Evolutionary conservation across 30 jellyfish, hydroid and myxozoan species (phyloP).

Genomic region (Pseudorhiza aurosa): DNA sequence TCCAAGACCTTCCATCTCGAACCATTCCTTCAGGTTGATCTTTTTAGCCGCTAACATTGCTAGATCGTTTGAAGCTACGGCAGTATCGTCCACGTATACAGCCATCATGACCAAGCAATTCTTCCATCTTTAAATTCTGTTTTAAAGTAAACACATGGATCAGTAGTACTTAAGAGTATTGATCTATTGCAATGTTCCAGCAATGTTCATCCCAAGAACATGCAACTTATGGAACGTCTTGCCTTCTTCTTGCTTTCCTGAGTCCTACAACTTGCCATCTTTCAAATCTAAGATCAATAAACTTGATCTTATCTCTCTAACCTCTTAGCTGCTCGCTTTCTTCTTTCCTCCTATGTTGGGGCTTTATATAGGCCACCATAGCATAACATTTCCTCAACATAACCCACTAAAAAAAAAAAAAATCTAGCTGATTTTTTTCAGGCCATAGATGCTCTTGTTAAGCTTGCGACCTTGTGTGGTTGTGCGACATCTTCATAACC

Average conservation of each 20-base stretch:
- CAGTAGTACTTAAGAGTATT: conserved; percentile 37
- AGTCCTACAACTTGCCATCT: too few relatives aligned
- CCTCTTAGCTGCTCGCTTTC: too few relatives aligned
- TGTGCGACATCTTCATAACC: conserved; percentile 45
- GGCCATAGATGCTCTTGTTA: conserved; percentile 67
- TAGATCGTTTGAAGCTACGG: conserved; percentile 28
- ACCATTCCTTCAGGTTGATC: not conserved
- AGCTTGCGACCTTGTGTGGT: conserved; percentile 58
- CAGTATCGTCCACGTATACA: conserved; percentile 39
- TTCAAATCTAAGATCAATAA: too few relatives aligned
- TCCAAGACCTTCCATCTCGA: conserved; percentile 61
- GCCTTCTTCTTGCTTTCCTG: too few relatives aligned
- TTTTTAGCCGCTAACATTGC: conserved; percentile 30
- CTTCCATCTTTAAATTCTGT: conserved; percentile 8
- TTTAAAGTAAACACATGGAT: conserved; percentile 54
- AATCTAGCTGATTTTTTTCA: conserved; percentile 69
- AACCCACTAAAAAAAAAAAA: too few relatives aligned
- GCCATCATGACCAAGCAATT: conserved; percentile 7
- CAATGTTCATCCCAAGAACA: too few relatives aligned
- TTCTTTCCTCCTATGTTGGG: too few relatives aligned
- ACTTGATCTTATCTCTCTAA: too few relatives aligned
- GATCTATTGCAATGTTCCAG: conserved; percentile 60
- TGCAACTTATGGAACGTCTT: too few relatives aligned
- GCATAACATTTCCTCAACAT: too few relatives aligned
- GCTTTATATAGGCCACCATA: too few relatives aligned